Percentiles rank a stretch among this genome's conserved stretches.
phyloP scores from a whole-genome alignment of 1,140 invertebrate genomes.

The Mizuhopecten yessoensis region DNA sequence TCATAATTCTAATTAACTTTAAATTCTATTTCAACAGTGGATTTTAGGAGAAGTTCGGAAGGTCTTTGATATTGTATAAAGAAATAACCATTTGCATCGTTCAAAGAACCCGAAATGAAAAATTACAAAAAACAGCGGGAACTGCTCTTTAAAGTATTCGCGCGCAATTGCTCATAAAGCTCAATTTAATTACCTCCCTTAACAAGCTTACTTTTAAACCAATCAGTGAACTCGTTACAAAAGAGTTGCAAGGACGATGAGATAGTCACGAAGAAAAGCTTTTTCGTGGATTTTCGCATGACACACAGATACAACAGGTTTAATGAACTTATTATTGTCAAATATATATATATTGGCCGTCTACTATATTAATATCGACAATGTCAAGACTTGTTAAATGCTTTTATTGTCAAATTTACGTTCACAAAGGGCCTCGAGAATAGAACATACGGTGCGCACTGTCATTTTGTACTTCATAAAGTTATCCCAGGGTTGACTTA shows the following conservation, averaged over 20 bases:
- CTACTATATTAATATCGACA: background rate
- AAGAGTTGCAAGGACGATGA: background rate
- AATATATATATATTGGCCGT: background rate
- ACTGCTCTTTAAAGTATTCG: background rate
- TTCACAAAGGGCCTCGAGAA: background rate
- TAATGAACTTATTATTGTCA: background rate
- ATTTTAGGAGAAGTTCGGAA: too few relatives aligned
- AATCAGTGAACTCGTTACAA: background rate
- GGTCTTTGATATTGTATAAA: too few relatives aligned
- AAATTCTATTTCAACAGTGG: too few relatives aligned
- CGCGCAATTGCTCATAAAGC: background rate
- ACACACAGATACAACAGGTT: background rate
- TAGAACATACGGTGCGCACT: background rate
- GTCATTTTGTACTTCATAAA: background rate
- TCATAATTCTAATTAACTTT: too few relatives aligned
- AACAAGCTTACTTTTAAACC: background rate
- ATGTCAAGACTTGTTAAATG: background rate
- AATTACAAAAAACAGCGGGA: too few relatives aligned
- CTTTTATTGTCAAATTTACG: background rate
- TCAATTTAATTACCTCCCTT: background rate
- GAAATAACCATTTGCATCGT: too few relatives aligned
- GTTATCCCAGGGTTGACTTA: too few relatives aligned
- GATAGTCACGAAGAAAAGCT: constrained; percentile 28
- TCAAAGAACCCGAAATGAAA: too few relatives aligned
- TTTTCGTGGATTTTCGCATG: background rate